Percentiles rank a stretch among this genome's conserved stretches.
Evolutionary conservation across 2,888 invertebrate species (phyloP).

Genomic region (Iphiclides podalirius): DNA sequence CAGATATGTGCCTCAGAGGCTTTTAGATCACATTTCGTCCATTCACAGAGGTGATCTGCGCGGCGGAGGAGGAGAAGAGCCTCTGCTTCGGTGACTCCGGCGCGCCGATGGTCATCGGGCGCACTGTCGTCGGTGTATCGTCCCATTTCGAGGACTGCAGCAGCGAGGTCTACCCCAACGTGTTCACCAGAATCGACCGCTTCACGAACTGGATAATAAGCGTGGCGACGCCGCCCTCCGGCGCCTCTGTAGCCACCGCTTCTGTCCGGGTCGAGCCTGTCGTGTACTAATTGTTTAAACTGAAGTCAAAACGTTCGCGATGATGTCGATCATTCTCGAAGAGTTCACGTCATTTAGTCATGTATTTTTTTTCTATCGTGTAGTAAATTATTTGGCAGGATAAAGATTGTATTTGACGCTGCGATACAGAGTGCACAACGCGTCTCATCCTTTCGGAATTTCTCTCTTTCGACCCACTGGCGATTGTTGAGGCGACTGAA

Average conservation of each 20-base stretch:
- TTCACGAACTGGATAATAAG: conserved; percentile 52
- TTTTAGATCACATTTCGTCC: too few species aligned
- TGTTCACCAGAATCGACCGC: conserved; percentile 48
- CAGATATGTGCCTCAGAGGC: too few species aligned
- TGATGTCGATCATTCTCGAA: too few species aligned
- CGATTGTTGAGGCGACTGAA: too few species aligned
- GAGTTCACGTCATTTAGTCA: too few species aligned
- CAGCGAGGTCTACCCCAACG: conserved; percentile 38
- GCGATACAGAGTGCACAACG: too few species aligned
- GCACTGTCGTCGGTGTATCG: conserved; percentile 40
- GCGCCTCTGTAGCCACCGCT: neutral
- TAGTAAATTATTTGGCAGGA: too few species aligned
- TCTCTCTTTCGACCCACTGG: too few species aligned
- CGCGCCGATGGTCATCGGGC: conserved; percentile 47
- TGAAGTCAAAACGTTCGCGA: too few species aligned
- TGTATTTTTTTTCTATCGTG: too few species aligned
- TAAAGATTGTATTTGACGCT: too few species aligned
- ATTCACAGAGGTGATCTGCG: conserved; percentile 50
- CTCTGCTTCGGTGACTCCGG: conserved; percentile 55
- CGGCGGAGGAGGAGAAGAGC: conserved; percentile 34
- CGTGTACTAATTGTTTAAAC: neutral
- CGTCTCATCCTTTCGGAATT: too few species aligned
- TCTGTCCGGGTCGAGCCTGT: conserved; percentile 3
- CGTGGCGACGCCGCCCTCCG: conserved; percentile 34
- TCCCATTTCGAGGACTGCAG: conserved; percentile 43